phyloP scores from a whole-genome alignment of 2,888 invertebrate species.

The Esperia sulphurella region DNA sequence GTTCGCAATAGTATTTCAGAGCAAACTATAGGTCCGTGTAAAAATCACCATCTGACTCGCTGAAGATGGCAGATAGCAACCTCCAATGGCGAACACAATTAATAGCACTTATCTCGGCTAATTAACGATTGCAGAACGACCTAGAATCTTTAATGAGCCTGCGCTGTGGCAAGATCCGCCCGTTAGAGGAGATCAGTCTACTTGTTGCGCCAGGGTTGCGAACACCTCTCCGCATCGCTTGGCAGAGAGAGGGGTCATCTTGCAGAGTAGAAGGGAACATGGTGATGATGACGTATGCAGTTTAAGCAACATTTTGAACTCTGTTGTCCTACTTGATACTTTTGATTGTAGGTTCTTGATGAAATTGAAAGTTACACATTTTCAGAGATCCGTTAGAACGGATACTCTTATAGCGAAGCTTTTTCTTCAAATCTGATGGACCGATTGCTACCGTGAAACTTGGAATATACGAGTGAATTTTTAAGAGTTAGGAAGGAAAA shows the following conservation, averaged over 20 bases:
- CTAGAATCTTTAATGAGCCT: constrained; percentile 77
- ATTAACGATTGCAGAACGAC: constrained; percentile 74
- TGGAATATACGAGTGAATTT: too few species aligned
- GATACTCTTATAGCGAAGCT: too few species aligned
- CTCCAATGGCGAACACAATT: constrained; percentile 73
- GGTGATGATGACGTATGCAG: not conserved
- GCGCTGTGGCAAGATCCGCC: constrained; percentile 69
- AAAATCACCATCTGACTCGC: not conserved
- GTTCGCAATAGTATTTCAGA: not conserved
- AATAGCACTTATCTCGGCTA: constrained; percentile 74
- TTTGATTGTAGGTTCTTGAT: too few species aligned
- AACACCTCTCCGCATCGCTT: constrained; percentile 23
- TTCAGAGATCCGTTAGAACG: too few species aligned
- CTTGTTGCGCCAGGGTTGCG: constrained; percentile 2
- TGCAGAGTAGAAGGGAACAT: too few species aligned
- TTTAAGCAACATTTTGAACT: not conserved
- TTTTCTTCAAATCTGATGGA: too few species aligned
- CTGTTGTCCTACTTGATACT: too few species aligned
- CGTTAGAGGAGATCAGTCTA: constrained; percentile 19
- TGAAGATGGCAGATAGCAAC: constrained; percentile 57
- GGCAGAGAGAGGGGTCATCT: not conserved
- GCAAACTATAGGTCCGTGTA: not conserved
- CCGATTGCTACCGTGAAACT: too few species aligned
- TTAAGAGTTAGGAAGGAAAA: too few species aligned
- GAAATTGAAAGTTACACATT: too few species aligned